Conservation (phyloP, 2,113 vertebrate genomes). For the Brienomyrus longianalis region DNA sequence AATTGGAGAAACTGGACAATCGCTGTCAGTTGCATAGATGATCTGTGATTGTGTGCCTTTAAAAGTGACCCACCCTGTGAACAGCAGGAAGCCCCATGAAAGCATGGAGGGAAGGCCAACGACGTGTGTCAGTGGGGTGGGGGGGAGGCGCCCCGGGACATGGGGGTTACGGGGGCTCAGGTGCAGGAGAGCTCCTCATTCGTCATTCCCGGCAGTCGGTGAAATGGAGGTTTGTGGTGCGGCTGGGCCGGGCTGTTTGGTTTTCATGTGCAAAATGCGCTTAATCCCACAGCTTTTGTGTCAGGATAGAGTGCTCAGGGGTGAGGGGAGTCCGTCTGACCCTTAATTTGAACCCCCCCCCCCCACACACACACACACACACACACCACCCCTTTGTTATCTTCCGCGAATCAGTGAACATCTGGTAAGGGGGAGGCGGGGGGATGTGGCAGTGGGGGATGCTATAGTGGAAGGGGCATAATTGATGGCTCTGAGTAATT, state of each 20-base stretch:
- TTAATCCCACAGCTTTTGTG: slow-evolving; percentile 56
- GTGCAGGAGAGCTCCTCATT: neutral
- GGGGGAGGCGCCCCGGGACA: neutral
- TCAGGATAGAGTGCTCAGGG: slow-evolving; percentile 34
- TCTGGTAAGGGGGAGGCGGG: slow-evolving; percentile 44
- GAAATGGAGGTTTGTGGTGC: neutral
- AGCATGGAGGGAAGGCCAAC: neutral
- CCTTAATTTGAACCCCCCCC: slow-evolving; percentile 36
- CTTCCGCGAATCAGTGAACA: slow-evolving; percentile 52
- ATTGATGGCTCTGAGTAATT: slow-evolving; percentile 63
- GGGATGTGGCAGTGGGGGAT: slow-evolving; percentile 33
- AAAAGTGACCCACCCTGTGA: neutral
- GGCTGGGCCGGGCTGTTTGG: neutral
- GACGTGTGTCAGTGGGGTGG: neutral
- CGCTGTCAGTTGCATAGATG: neutral
- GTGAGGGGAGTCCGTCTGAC: slow-evolving; percentile 38
- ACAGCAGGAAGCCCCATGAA: neutral
- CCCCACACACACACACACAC: neutral
- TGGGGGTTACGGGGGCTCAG: neutral
- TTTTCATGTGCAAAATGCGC: slow-evolving; percentile 44
- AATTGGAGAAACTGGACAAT: neutral
- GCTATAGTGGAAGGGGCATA: slow-evolving; percentile 31
- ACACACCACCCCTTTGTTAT: slow-evolving; percentile 34
- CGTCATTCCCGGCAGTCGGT: neutral
- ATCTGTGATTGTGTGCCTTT: neutral